phyloP scores from a whole-genome alignment of 2,797 vertebrate genomes.

The Rhinatrema bivittatum region DNA sequence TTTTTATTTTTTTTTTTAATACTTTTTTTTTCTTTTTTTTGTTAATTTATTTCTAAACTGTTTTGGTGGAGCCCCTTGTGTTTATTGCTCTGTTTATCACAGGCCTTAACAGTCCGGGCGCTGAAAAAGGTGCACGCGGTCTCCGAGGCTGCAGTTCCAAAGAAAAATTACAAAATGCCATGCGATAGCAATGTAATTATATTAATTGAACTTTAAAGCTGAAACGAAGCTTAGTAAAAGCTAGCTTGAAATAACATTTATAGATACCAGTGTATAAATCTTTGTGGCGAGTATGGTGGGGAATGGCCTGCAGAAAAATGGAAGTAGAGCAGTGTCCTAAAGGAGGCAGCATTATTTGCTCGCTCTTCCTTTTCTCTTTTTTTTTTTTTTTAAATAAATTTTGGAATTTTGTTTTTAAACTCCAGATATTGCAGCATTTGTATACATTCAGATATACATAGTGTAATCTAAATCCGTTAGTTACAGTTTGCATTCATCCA shows the following conservation, averaged over 20 bases:
- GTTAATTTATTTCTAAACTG: constrained; percentile 75
- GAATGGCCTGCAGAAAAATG: constrained; percentile 28
- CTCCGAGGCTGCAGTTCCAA: constrained; percentile 52
- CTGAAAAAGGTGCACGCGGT: constrained; percentile 56
- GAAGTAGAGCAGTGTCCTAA: constrained; percentile 7
- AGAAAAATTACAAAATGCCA: constrained; percentile 60
- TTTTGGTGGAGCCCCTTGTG: constrained; percentile 57
- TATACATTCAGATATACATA: no score
- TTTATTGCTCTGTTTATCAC: constrained; percentile 61
- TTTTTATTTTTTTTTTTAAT: constrained; percentile 78
- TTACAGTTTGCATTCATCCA: no score
- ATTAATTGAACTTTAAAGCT: constrained; percentile 60
- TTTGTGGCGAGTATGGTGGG: constrained; percentile 35
- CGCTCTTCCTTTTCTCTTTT: no score
- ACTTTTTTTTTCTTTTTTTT: no score
- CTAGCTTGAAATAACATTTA: constrained; percentile 46
- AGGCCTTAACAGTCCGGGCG: constrained; percentile 50
- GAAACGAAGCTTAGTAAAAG: constrained; percentile 49
- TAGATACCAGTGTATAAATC: constrained; percentile 43
- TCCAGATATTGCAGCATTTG: no score
- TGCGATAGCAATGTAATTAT: constrained; percentile 66
- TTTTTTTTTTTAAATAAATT: no score
- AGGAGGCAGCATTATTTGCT: constrained; percentile 8
- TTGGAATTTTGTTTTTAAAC: no score
- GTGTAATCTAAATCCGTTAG: no score